Evolutionary conservation across 2,797 vertebrate genomes (phyloP).

Genomic region (Darevskia mixta): DNA sequence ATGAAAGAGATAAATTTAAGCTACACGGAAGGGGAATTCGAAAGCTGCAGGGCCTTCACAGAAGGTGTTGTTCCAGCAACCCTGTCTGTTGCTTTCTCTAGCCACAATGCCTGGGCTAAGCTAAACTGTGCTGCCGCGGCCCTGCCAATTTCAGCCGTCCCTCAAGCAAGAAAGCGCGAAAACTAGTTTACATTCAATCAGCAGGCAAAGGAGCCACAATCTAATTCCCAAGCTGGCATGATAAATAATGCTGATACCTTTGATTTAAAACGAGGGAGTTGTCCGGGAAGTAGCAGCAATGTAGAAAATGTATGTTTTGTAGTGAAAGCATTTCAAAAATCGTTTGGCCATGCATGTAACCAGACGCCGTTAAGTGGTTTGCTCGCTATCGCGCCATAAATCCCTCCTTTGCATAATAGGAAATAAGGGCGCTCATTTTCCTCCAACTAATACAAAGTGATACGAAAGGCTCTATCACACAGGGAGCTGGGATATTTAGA

Average conservation of each 20-base stretch:
- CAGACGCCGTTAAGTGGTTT: background rate
- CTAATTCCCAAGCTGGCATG: background rate
- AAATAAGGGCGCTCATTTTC: background rate
- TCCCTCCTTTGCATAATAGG: background rate
- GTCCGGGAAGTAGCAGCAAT: background rate
- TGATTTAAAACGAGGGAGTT: background rate
- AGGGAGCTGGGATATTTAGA: conserved; percentile 10
- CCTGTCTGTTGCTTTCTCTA: background rate
- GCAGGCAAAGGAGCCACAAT: background rate
- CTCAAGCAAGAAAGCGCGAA: background rate
- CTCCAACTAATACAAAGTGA: background rate
- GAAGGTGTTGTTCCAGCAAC: background rate
- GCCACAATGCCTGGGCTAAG: background rate
- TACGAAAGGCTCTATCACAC: conserved; percentile 1
- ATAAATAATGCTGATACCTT: background rate
- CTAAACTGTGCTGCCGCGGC: background rate
- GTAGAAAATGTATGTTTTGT: background rate
- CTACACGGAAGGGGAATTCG: background rate
- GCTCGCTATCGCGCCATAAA: background rate
- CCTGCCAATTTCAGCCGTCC: background rate
- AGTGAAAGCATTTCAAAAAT: background rate
- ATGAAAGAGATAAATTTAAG: conserved; percentile 25
- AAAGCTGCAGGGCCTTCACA: background rate
- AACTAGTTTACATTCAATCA: conserved; percentile 2
- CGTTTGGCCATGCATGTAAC: background rate